These are phyloP conservation scores for Empis stercorea DNA, from an alignment of 2,888 invertebrate species.

Conservation along the genomic window DNA sequence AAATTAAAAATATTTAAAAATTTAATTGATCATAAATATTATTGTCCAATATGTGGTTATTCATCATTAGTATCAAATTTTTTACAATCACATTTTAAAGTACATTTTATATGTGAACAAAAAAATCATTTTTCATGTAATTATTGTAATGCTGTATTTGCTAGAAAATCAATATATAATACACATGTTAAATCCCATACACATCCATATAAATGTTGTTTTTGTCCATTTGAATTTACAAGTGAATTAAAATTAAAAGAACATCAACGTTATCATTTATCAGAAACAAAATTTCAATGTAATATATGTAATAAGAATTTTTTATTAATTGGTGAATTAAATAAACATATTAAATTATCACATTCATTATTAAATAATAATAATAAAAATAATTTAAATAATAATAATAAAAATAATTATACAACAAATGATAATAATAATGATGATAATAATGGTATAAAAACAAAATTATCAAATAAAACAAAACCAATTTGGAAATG, in stretches of 20 bases:
- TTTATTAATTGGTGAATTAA: neutral
- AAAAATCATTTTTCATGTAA: neutral
- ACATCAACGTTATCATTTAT: neutral
- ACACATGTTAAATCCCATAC: neutral
- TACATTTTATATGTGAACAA: neutral
- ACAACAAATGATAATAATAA: too few relatives aligned
- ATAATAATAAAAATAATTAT: too few relatives aligned
- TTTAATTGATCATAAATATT: neutral
- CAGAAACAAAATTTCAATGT: neutral
- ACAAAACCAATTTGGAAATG: too few relatives aligned
- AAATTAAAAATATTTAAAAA: neutral
- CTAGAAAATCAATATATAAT: neutral
- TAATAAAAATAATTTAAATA: too few relatives aligned
- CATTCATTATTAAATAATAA: too few relatives aligned
- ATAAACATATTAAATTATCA: too few relatives aligned
- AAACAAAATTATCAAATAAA: too few relatives aligned
- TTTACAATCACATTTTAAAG: neutral
- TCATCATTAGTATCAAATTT: neutral
- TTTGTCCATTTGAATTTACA: neutral
- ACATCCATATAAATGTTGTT: neutral
- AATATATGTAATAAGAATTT: neutral
- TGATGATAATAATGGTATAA: too few relatives aligned
- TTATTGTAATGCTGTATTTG: neutral
- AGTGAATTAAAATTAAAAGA: neutral
- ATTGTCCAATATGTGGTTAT: neutral